Evolutionary conservation across 2,113 vertebrate species (phyloP).

Genomic region (Microtus montanus): DNA sequence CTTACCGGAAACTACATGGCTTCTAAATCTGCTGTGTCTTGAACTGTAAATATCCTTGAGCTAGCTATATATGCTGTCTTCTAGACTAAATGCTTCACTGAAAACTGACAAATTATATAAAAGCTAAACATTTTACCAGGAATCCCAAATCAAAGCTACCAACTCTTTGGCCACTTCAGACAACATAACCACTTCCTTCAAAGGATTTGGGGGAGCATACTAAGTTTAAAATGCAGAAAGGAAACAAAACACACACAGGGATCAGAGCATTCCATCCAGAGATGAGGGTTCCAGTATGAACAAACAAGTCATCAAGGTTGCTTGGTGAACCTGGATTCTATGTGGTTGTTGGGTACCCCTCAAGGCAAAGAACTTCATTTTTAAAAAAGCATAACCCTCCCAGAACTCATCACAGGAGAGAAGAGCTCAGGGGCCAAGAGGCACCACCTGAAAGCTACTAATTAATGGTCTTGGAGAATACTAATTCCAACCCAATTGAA

Average conservation of each 20-base stretch:
- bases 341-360: constrained; percentile 48
- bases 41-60: not conserved
- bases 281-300: not conserved
- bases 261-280: not conserved
- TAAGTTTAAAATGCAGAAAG: not conserved
- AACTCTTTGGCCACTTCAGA: not conserved
- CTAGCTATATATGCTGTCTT: not conserved
- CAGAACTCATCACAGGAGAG: constrained; percentile 70
- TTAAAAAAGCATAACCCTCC: constrained; percentile 80
- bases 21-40: not conserved
- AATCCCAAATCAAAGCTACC: constrained; percentile 42
- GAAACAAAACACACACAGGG: not conserved
- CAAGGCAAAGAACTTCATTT: constrained; percentile 70
- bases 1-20: not conserved
- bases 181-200: not conserved
- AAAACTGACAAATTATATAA: constrained; percentile 17
- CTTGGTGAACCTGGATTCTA: constrained; percentile 60
- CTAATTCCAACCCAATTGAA: not conserved
- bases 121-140: not conserved
- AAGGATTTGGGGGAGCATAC: not conserved
- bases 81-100: not conserved
- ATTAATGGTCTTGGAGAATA: constrained; percentile 61
- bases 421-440: constrained; percentile 67
- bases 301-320: constrained; percentile 59
- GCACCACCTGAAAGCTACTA: constrained; percentile 79